Conservation (phyloP, 1,140 invertebrate genomes). For the Zelostemma sp. region DNA sequence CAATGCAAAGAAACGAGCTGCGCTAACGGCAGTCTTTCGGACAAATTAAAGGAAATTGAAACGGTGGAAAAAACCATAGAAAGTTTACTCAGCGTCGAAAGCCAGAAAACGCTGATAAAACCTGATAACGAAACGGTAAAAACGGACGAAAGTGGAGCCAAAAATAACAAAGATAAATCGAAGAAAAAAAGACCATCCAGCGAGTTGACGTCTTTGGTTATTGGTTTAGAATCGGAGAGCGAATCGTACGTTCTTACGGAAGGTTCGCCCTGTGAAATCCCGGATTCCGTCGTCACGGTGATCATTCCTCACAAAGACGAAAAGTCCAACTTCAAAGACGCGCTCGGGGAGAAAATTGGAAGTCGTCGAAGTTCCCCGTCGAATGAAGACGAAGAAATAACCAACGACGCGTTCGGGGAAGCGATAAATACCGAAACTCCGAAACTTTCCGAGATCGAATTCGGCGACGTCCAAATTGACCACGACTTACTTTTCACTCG, state of each 20-base stretch:
- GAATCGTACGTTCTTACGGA: slow-evolving; percentile 62
- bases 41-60: slow-evolving; percentile 56
- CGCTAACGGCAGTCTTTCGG: slow-evolving; percentile 20
- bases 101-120: background rate
- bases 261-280: slow-evolving; percentile 64
- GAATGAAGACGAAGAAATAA: slow-evolving; percentile 17
- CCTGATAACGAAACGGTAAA: background rate
- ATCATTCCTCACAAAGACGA: slow-evolving; percentile 57
- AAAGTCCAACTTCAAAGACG: slow-evolving; percentile 36
- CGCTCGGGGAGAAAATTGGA: slow-evolving; percentile 14
- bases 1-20: background rate
- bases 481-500: slow-evolving; percentile 42
- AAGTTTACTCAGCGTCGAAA: slow-evolving; percentile 28
- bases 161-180: too few species aligned
- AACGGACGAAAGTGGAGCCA: background rate
- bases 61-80: slow-evolving; percentile 49
- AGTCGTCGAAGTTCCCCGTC: background rate
- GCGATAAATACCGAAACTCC: slow-evolving; percentile 16
- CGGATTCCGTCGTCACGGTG: slow-evolving; percentile 63
- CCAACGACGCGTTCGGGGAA: slow-evolving; percentile 42
- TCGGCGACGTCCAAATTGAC: slow-evolving; percentile 36
- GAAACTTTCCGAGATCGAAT: slow-evolving; percentile 18
- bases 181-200: background rate
- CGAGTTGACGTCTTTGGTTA: background rate
- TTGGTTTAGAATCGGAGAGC: slow-evolving; percentile 9